These are phyloP conservation scores for Brachypteracias leptosomus DNA, from an alignment of 2,113 vertebrate species.

Conservation along the genomic window DNA sequence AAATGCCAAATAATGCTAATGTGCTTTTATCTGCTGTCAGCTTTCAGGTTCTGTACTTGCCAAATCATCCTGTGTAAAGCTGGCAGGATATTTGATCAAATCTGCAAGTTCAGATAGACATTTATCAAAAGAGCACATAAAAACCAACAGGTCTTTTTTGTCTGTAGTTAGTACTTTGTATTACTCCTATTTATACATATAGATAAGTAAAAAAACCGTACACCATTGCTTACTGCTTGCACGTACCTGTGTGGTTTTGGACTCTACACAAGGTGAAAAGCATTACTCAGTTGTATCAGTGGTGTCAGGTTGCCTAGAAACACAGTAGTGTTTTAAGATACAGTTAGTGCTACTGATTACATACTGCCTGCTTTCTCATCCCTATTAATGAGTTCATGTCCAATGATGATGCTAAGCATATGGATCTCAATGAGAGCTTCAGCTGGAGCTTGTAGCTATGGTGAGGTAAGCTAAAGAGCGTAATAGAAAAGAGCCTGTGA, in stretches of 20 bases:
- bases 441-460: neutral
- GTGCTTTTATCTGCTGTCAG: neutral
- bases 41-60: neutral
- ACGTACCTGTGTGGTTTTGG: neutral
- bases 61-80: neutral
- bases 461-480: neutral
- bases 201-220: neutral
- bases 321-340: neutral
- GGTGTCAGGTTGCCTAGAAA: neutral
- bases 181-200: neutral
- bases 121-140: neutral
- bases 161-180: neutral
- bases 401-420: neutral
- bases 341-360: neutral
- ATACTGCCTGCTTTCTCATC: neutral
- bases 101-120: neutral
- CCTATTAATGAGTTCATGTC: neutral
- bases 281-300: neutral
- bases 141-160: neutral
- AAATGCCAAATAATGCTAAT: neutral
- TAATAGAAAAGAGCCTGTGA: neutral
- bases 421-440: neutral
- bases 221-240: neutral
- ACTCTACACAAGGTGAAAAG: neutral
- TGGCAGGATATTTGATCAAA: neutral